These are phyloP conservation scores for Drosophila colorata DNA, from an alignment of 2,888 invertebrate species.

Conservation along the genomic window DNA sequence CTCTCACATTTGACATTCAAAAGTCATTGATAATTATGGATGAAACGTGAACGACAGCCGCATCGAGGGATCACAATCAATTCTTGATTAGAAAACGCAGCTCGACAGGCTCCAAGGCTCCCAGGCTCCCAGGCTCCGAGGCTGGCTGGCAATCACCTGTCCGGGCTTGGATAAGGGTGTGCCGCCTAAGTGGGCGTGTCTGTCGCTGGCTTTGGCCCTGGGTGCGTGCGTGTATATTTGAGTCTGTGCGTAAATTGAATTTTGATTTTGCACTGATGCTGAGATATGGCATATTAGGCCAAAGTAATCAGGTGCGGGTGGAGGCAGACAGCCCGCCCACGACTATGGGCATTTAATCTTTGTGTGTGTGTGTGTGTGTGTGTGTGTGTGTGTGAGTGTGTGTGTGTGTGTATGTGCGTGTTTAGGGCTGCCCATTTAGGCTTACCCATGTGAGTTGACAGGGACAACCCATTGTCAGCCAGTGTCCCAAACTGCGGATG, in stretches of 20 bases:
- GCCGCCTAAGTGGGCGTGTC: constrained; percentile 45
- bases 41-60: constrained; percentile 82
- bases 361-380: constrained; percentile 68
- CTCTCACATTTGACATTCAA: constrained; percentile 79
- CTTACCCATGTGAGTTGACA: constrained; percentile 70
- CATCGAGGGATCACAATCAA: constrained; percentile 82
- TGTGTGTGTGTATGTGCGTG: constrained; percentile 65
- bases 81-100: constrained; percentile 81
- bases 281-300: constrained; percentile 82
- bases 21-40: constrained; percentile 80
- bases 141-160: constrained; percentile 56
- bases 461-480: constrained; percentile 63
- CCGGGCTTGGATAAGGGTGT: constrained; percentile 47
- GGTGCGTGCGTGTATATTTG: constrained; percentile 32
- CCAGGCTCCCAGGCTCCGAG: constrained; percentile 4
- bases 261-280: constrained; percentile 81
- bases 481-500: constrained; percentile 54
- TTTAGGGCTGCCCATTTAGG: constrained; percentile 77
- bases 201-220: constrained; percentile 22
- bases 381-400: constrained; percentile 57
- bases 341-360: constrained; percentile 71
- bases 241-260: constrained; percentile 80
- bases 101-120: constrained; percentile 32
- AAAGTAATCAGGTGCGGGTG: constrained; percentile 72
- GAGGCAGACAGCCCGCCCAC: constrained; percentile 1